phyloP scores from a whole-genome alignment of 2,888 invertebrate genomes.

The Tricholauxania praeusta region DNA sequence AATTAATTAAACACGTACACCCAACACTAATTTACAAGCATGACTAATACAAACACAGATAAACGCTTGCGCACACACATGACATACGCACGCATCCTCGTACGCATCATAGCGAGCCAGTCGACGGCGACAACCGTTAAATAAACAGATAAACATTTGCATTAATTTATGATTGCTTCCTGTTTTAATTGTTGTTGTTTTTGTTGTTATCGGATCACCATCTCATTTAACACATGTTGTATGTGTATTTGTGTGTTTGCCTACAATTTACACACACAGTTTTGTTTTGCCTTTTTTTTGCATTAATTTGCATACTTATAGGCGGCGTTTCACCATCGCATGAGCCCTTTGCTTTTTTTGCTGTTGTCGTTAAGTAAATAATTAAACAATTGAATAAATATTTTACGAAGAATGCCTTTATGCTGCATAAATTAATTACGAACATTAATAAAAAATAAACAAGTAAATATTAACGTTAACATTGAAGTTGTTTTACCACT shows the following conservation, averaged over 20 bases:
- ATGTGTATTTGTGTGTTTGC: constrained; percentile 9
- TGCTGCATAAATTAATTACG: too few relatives aligned
- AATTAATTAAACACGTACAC: constrained; percentile 41
- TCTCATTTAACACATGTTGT: constrained; percentile 39
- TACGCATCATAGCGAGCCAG: not conserved
- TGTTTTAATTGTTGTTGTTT: constrained; percentile 9
- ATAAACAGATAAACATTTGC: constrained; percentile 12
- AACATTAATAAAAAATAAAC: too few relatives aligned
- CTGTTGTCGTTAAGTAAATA: not conserved
- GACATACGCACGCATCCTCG: constrained; percentile 12
- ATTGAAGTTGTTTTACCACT: too few relatives aligned
- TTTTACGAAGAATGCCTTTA: not conserved
- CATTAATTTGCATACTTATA: constrained; percentile 44
- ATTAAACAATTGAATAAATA: constrained; percentile 23
- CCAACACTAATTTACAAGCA: not conserved
- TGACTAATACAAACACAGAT: constrained; percentile 5
- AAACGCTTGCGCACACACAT: constrained; percentile 4
- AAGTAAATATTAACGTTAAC: too few relatives aligned
- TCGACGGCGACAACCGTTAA: constrained; percentile 1
- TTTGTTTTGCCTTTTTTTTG: constrained; percentile 10
- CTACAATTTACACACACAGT: constrained; percentile 22
- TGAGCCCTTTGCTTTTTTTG: not conserved
- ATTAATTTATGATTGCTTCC: constrained; percentile 28
- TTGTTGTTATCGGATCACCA: constrained; percentile 43
- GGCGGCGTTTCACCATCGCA: constrained; percentile 22